Conservation (phyloP, 2,888 invertebrate genomes). For the Tenthredo distinguenda region DNA sequence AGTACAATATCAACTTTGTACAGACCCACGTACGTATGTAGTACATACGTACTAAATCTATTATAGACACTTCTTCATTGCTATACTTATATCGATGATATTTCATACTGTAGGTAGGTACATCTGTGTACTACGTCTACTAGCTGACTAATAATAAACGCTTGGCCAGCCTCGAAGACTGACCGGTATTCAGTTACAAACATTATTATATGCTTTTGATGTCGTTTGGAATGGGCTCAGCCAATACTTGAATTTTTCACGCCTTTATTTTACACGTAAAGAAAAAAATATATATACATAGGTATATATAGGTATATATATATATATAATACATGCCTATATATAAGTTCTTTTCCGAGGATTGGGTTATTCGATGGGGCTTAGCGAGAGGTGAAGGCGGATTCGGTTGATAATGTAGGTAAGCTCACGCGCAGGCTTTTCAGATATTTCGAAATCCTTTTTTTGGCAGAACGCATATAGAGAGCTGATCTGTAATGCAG, state of each 20-base stretch:
- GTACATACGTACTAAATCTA: neutral
- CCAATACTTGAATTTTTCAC: neutral
- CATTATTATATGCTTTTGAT: neutral
- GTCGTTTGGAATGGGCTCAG: conserved; percentile 37
- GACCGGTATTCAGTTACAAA: conserved; percentile 40
- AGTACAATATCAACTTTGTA: neutral
- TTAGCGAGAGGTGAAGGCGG: conserved; percentile 8
- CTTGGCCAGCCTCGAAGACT: conserved; percentile 19
- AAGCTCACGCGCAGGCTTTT: neutral
- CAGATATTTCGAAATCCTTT: neutral
- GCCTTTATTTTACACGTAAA: neutral
- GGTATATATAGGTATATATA: neutral
- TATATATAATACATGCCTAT: conserved; percentile 5
- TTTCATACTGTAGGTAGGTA: conserved; percentile 4
- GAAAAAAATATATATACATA: neutral
- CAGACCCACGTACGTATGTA: neutral
- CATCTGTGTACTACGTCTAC: neutral
- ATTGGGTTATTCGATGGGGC: conserved; percentile 2
- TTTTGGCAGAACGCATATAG: neutral
- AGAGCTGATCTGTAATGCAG: conserved; percentile 23
- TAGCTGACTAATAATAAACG: conserved; percentile 43
- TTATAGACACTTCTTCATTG: neutral
- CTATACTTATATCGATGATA: neutral
- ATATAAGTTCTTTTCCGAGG: conserved; percentile 13
- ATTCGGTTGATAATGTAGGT: neutral